Evolutionary conservation across 2,888 invertebrate species (phyloP).

Genomic region (Caenorhabditis japonica): DNA sequence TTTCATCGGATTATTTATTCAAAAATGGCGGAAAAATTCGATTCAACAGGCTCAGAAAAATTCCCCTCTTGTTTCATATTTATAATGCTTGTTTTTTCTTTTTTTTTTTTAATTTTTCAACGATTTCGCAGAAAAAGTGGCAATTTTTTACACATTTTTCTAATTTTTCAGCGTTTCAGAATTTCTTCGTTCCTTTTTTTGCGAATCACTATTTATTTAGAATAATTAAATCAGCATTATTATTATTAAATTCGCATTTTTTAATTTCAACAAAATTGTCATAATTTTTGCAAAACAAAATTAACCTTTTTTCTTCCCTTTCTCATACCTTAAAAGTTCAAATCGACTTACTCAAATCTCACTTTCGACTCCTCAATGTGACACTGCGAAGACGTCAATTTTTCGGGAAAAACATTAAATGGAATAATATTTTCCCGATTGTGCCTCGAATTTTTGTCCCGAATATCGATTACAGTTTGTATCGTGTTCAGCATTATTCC

Average conservation of each 20-base stretch:
- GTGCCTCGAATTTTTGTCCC: not conserved
- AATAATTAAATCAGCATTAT: too few relatives aligned
- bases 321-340: not conserved
- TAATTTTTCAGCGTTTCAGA: too few relatives aligned
- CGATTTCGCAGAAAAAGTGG: too few relatives aligned
- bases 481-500: conserved; percentile 10
- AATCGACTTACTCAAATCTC: not conserved
- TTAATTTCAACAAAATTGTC: not conserved
- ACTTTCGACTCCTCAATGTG: not conserved
- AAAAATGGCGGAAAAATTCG: too few relatives aligned
- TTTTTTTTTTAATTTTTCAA: too few relatives aligned
- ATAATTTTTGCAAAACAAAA: not conserved
- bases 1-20: too few relatives aligned
- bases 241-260: not conserved
- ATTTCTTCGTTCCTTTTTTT: too few relatives aligned
- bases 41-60: too few relatives aligned
- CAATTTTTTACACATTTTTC: too few relatives aligned
- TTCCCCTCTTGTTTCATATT: too few relatives aligned
- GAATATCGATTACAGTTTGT: conserved; percentile 17
- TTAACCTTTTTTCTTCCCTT: not conserved
- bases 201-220: too few relatives aligned
- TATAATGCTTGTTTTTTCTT: too few relatives aligned
- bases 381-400: conserved; percentile 5
- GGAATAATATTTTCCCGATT: not conserved
- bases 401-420: conserved; percentile 7